Base-by-base conservation (phyloP, 30 jellyfish, hydroid and myxozoan species). In the Pseudorhiza aurosa region DNA sequence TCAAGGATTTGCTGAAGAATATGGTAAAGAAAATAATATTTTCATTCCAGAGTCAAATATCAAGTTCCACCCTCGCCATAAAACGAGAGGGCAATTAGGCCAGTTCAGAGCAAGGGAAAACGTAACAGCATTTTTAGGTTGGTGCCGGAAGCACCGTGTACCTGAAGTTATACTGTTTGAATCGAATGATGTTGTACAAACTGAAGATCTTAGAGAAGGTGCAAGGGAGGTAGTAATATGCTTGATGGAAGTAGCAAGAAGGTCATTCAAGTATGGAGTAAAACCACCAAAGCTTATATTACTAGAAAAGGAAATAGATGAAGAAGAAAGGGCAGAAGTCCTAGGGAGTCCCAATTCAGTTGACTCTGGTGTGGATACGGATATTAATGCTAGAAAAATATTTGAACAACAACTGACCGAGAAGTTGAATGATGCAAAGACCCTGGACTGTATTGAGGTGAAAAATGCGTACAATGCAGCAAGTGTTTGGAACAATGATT, bases 181-280 rank as follows among this genome's bases (percentile, higher is more conserved):
- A 50, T 93, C 99, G 22, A 93, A 93, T 65, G 99, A 93, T 75
- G 96, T 87, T 17, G 99, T 93, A 19, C 96, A 91, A 39, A 91
- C 98, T 44, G 99, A 93, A 40, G 99, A 94, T 26, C 65, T 83
- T 15, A 62, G 99, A 27, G 99, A 93, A 30, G 95, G 95, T 27
- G 99, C 99, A 17, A 88, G 99, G 49, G 99, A 93, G 47, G 95
- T 93, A 55, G 99, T 93, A 8, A 77, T 93, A 10, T 93, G 99
- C 70, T 72, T 93, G 39, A 93, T 93, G 99, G 99, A 93, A 53
- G 96, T 93, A 29, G 99, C 99, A 8, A 82, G 99, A 65, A 60
- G 76, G 47, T 91, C 96, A 24, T 69, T 55, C 2, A 93, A 93
- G 75, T 93, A 81, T 63, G 99, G 99, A 10, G 99, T 93, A 28